Evolutionary conservation across 2,113 vertebrate species (phyloP), one percentile per base, ranked within the genome.

Genomic region (Loxodonta africana): DNA sequence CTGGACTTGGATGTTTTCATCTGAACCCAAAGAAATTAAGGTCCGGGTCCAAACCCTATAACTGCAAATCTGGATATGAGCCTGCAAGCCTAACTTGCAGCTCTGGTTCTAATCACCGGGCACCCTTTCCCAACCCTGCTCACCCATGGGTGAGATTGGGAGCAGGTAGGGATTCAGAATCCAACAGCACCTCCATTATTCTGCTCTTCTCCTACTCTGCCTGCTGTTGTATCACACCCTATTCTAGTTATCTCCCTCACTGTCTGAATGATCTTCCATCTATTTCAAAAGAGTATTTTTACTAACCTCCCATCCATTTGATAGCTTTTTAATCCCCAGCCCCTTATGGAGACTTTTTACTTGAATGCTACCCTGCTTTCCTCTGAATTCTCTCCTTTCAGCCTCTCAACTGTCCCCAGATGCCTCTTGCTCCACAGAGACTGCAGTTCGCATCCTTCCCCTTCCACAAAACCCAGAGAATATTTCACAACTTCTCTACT

Each of bases 201-300:
- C 26, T 69, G 0, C 2, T 83, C 95, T 95, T 95, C 85, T n/a
- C 46, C 80, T 51, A 18, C 51, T 95, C 87, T 63, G 57, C 20
- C 82, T 1, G 1, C 12, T 94, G 2, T 62, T 88, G 15, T 6
- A 21, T 30, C 69, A 25, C 30, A 53, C 82, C 82, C 20, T 46
- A 60, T 44, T 33, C 62, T 86, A 93, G 95, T 96, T 57, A 80
- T 87, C 86, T 78, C 62, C 48, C 78, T 93, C 93, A 37, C 93
- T 92, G 89, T 96, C 60, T 92, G 57, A 97, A 95, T 94, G 73
- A 95, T 83, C 85, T 96, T 88, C 57, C 44, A 62, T 96, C 97
- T 97, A 97, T 51, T n/a, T 62, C 81, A 95, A 88, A 96, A 57
- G 94, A 96, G 87, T 67, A 8, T 46, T 96, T 98, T 84, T 88